Evolutionary conservation across 2,888 invertebrate genomes (phyloP).

Genomic region (Lasioglossum oenotherae): DNA sequence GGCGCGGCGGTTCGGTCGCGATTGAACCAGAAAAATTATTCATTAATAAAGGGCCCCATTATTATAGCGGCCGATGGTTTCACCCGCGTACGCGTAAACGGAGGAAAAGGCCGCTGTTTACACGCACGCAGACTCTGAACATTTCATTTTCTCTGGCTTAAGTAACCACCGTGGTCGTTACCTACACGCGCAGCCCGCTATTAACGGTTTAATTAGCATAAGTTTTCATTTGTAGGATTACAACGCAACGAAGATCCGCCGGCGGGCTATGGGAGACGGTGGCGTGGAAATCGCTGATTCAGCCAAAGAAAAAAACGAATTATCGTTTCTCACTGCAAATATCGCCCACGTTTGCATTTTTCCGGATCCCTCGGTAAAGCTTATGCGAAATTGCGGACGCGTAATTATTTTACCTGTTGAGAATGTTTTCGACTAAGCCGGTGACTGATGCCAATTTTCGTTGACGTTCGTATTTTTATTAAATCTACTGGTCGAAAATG

Average conservation of each 20-base stretch:
- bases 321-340: constrained; percentile 73
- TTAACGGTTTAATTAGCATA: constrained; percentile 84
- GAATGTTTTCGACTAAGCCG: not conserved
- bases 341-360: constrained; percentile 78
- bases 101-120: constrained; percentile 62
- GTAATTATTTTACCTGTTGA: not conserved
- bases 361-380: constrained; percentile 68
- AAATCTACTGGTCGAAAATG: not conserved
- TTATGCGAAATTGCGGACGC: constrained; percentile 29
- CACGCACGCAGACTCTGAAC: constrained; percentile 73
- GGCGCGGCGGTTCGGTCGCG: not conserved
- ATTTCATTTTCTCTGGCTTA: constrained; percentile 83
- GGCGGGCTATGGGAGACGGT: constrained; percentile 12
- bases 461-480: not conserved
- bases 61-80: constrained; percentile 41
- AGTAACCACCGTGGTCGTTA: constrained; percentile 80
- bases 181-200: constrained; percentile 80
- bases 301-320: constrained; percentile 37
- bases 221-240: constrained; percentile 83
- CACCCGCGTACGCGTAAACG: not conserved
- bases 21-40: constrained; percentile 38
- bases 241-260: constrained; percentile 52
- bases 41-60: constrained; percentile 49
- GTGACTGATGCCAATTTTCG: not conserved
- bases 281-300: constrained; percentile 21